Evolutionary conservation across 2,797 vertebrate species (phyloP).

Genomic region (Rhinella marina): DNA sequence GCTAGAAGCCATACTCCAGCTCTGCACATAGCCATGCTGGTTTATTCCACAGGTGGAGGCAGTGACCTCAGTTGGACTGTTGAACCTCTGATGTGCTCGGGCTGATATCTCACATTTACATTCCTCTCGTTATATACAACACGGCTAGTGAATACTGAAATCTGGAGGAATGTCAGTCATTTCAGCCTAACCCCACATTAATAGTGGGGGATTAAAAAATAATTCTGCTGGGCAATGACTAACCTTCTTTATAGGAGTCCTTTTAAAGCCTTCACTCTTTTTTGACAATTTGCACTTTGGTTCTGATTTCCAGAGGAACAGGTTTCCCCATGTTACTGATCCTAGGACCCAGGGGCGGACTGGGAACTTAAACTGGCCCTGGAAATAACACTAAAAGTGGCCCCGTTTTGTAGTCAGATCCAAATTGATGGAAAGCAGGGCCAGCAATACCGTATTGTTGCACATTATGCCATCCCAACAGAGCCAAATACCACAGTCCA

Average conservation of each 20-base stretch:
- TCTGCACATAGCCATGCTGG: conserved; percentile 11
- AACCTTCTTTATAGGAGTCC: conserved; percentile 36
- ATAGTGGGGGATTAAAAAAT: conserved; percentile 32
- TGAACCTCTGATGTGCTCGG: neutral
- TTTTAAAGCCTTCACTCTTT: conserved; percentile 29
- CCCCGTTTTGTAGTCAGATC: too few species aligned
- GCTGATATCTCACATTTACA: neutral
- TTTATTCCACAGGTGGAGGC: neutral
- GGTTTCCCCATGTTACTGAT: neutral
- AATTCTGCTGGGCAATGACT: neutral
- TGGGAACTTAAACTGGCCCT: too few species aligned
- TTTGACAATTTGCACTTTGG: conserved; percentile 25
- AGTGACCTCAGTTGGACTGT: neutral
- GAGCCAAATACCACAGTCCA: too few species aligned
- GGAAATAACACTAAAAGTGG: neutral
- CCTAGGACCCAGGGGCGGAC: neutral
- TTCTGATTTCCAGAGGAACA: neutral
- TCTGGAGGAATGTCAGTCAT: neutral
- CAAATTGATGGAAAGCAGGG: too few species aligned
- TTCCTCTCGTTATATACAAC: neutral
- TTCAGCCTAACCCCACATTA: conserved; percentile 37
- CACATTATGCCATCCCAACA: too few species aligned
- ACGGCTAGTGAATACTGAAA: neutral
- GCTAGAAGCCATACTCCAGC: conserved; percentile 11
- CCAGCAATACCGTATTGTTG: too few species aligned